phyloP scores from a whole-genome alignment of 2,113 vertebrate genomes.

The Hemicordylus capensis region DNA sequence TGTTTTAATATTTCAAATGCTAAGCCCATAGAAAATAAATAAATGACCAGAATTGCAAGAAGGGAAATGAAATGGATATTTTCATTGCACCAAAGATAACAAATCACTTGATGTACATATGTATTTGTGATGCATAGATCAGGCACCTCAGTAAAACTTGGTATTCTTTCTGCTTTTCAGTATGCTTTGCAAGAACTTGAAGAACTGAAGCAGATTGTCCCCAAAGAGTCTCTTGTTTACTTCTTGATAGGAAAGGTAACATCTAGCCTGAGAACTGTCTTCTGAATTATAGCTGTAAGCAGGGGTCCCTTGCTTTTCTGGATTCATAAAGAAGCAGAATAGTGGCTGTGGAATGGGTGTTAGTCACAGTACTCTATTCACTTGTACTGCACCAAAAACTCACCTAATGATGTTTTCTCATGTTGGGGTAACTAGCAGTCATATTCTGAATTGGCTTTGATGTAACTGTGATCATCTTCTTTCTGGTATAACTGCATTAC shows the following conservation, averaged over 20 bases:
- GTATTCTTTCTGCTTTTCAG: constrained; percentile 72
- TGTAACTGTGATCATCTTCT: too few species aligned
- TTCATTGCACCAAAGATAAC: neutral
- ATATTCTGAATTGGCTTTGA: too few species aligned
- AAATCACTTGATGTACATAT: neutral
- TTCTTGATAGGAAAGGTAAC: constrained; percentile 99
- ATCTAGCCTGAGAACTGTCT: constrained; percentile 21
- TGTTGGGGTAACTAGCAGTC: constrained; percentile 5
- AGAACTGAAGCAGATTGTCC: constrained; percentile 98
- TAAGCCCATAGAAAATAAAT: neutral
- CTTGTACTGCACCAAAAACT: constrained; percentile 21
- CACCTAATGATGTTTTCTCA: constrained; percentile 1
- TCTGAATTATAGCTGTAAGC: constrained; percentile 7
- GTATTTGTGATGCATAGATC: neutral
- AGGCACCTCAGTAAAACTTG: neutral
- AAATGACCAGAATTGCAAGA: neutral
- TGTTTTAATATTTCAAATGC: neutral
- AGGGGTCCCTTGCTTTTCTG: neutral
- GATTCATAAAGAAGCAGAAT: constrained; percentile 3
- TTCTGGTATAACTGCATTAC: neutral
- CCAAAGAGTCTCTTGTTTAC: constrained; percentile 99
- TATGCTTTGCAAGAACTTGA: constrained; percentile 98
- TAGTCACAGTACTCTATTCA: neutral
- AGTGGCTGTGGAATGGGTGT: neutral
- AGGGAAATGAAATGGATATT: neutral